These are phyloP conservation scores for Saturnia japonica DNA, from an alignment of 2,888 invertebrate species.

Conservation along the genomic window DNA sequence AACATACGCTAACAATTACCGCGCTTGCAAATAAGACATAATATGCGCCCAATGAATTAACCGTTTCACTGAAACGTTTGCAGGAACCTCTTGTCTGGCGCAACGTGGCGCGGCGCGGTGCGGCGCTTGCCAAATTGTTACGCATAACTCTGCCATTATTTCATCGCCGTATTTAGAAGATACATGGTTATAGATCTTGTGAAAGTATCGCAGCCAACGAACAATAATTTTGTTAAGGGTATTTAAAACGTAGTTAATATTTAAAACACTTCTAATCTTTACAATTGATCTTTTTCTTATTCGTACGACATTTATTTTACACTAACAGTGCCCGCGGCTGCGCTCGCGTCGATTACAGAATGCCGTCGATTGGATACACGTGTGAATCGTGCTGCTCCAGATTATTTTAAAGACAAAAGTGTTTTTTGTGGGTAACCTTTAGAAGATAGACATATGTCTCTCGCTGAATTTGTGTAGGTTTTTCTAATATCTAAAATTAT, in stretches of 20 bases:
- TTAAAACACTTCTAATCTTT: not conserved
- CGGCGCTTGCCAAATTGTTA: conserved; percentile 10
- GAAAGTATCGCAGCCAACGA: not conserved
- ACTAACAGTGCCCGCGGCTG: not conserved
- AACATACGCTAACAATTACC: not conserved
- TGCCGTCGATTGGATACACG: no score
- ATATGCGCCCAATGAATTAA: conserved; percentile 10
- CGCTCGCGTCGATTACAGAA: no score
- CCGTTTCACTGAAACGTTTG: not conserved
- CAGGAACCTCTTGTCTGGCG: not conserved
- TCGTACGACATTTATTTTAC: not conserved
- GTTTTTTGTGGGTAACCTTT: no score
- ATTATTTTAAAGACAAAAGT: no score
- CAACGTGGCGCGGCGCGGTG: not conserved
- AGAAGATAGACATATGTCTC: no score
- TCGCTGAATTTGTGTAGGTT: no score
- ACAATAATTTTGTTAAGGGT: not conserved
- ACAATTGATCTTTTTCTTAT: not conserved
- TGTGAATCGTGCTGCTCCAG: no score
- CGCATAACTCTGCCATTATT: no score
- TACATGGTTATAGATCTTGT: no score
- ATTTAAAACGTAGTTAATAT: not conserved
- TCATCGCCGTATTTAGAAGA: not conserved
- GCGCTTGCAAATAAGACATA: conserved; percentile 10
- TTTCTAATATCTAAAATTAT: no score